Evolutionary conservation across 2,113 vertebrate genomes (phyloP), one percentile per base, ranked within the genome.

Genomic region (Coreoperca whiteheadi): DNA sequence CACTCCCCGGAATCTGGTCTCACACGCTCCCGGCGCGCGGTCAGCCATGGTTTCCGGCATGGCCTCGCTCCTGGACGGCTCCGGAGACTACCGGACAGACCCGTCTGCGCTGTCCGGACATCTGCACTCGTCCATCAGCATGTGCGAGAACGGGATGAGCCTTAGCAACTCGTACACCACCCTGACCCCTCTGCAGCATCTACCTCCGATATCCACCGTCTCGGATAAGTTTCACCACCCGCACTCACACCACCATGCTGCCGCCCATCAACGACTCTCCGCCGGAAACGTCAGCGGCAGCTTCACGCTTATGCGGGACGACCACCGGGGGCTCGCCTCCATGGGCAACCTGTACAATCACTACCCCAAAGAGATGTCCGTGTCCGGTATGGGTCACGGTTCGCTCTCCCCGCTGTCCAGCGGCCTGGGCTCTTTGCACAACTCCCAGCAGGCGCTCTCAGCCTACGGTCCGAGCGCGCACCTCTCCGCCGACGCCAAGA

Each of bases 141-240:
- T 99, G 98, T 99, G 98, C 91, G 98, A 99, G 82, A 97, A 89
- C 54, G 97, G 96, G 37, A 97, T 98, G 97, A 96, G 96, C 93
- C 93, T 99, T 39, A 97, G 97, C 89, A 97, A 97, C 96, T 98
- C 97, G 48, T 98, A 98, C 95, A 97, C 98, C 79, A 98, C 98
- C 18, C 96, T 99, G 79, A 98, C 98, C 18, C 98, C 98, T 1
- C 96, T 99, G 77, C 98, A 99, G 96, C 98, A 98, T 94, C 96
- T 99, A 93, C 98, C 98, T 73, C 97, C 98, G 1, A 98, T 99
- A 83, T 97, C 98, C 70, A 97, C 97, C 50, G 98, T 99, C 51
- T 97, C 98, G 10, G 98, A 99, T 91, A 99, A 99, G 96, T 99
- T 99, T 90, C 98, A 98, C 92, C 97, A 96, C 83, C 96, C 97